A percentile compares a stretch with the other conserved stretches of the same genome.
Evolutionary conservation across 2,888 invertebrate genomes (phyloP).

Genomic region (Galeopsomyia nigrocyanea): DNA sequence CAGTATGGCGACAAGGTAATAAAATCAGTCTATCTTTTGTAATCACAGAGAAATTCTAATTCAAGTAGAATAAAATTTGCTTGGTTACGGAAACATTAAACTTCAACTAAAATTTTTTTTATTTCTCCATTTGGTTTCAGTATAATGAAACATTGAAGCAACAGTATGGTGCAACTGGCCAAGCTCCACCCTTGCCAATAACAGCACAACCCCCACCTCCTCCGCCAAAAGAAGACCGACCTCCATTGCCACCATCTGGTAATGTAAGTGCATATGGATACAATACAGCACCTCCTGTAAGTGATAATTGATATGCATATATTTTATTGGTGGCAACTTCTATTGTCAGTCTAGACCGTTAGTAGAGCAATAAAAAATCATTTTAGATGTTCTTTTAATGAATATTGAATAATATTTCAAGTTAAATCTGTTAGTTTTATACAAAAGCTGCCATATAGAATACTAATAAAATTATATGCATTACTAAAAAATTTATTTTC

Average conservation of each 20-base stretch:
- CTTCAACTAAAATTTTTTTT: no score
- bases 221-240: slow-evolving; percentile 68
- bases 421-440: background rate
- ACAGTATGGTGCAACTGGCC: slow-evolving; percentile 57
- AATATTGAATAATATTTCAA: background rate
- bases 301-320: slow-evolving; percentile 54
- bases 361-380: background rate
- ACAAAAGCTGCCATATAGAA: slow-evolving; percentile 4
- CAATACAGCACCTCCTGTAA: slow-evolving; percentile 62
- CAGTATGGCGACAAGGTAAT: slow-evolving; percentile 82
- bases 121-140: slow-evolving; percentile 63
- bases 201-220: slow-evolving; percentile 63
- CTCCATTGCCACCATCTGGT: slow-evolving; percentile 69
- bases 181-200: slow-evolving; percentile 63
- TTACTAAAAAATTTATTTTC: background rate
- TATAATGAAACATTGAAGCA: slow-evolving; percentile 71
- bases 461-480: background rate
- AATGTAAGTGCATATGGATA: slow-evolving; percentile 49
- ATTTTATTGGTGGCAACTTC: background rate
- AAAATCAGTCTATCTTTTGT: background rate
- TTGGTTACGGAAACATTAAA: no score
- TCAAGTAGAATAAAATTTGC: no score
- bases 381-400: slow-evolving; percentile 1
- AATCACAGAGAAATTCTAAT: no score
- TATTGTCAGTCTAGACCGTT: background rate